phyloP scores from a whole-genome alignment of 2,797 vertebrate species.

The Sparus aurata region DNA sequence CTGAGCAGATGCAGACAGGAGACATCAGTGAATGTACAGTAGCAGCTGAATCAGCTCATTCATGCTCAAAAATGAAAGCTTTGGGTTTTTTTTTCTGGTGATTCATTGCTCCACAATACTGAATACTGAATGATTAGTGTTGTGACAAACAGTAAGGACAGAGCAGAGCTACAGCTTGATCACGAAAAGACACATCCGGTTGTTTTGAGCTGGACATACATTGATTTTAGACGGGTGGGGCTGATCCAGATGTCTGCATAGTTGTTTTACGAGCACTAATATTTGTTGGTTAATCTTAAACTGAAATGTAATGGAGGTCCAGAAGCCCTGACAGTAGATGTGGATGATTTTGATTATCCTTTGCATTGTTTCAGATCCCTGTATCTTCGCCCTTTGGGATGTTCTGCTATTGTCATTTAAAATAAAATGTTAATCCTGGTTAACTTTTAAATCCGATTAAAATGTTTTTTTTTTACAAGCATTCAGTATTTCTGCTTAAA shows the following conservation, averaged over 20 bases:
- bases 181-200: constrained; percentile 7
- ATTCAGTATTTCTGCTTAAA: not conserved
- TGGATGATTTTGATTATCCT: not conserved
- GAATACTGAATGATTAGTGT: constrained; percentile 28
- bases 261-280: not conserved
- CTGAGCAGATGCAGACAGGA: constrained; percentile 52
- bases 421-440: too few relatives aligned
- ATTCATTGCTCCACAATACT: constrained; percentile 23
- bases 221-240: too few relatives aligned
- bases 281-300: not conserved
- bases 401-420: not conserved
- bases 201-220: not conserved
- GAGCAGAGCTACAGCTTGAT: constrained; percentile 26
- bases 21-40: constrained; percentile 10
- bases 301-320: rapidly evolving
- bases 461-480: not conserved
- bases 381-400: not conserved
- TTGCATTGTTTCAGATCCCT: not conserved
- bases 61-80: constrained; percentile 29
- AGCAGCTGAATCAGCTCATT: constrained; percentile 52
- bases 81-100: not conserved
- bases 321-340: not conserved
- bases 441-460: not conserved
- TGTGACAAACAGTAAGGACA: not conserved
- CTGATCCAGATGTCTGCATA: not conserved